A percentile compares a stretch with the other conserved stretches of the same genome.
Evolutionary conservation across 2,113 vertebrate genomes (phyloP).

Genomic region (Aegithalos caudatus): DNA sequence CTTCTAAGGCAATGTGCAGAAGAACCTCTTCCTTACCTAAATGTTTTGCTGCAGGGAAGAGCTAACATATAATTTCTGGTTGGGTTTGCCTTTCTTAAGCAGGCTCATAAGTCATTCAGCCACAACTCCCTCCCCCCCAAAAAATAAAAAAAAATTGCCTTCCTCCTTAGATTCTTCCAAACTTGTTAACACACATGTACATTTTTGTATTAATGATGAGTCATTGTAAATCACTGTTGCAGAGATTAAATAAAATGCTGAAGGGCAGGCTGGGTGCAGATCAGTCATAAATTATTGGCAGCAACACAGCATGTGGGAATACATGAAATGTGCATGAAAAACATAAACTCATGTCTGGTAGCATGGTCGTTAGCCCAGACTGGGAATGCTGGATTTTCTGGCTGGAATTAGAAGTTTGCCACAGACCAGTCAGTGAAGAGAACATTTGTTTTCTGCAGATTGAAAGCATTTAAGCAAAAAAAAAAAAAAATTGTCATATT

Average conservation of each 20-base stretch:
- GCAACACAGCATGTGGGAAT: slow-evolving; percentile 82
- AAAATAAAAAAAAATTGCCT: slow-evolving; percentile 12
- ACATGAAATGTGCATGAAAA: slow-evolving; percentile 79
- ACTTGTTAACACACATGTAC: slow-evolving; percentile 93
- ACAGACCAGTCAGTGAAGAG: slow-evolving; percentile 48
- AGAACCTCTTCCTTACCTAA: background rate
- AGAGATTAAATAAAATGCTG: slow-evolving; percentile 93
- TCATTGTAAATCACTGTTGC: slow-evolving; percentile 78
- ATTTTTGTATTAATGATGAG: slow-evolving; percentile 86
- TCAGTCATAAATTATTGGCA: slow-evolving; percentile 96
- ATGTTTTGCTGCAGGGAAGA: slow-evolving; percentile 36
- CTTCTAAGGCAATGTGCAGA: background rate
- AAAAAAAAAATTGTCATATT: too few relatives aligned
- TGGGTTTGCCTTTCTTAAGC: slow-evolving; percentile 21
- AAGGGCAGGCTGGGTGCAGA: slow-evolving; percentile 86
- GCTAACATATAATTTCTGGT: background rate
- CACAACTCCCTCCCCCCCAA: slow-evolving; percentile 18
- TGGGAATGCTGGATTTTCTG: slow-evolving; percentile 60
- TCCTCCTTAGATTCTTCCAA: slow-evolving; percentile 71
- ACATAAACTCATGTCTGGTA: slow-evolving; percentile 73
- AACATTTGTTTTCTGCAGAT: slow-evolving; percentile 37
- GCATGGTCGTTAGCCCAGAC: slow-evolving; percentile 72
- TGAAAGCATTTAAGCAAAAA: slow-evolving; percentile 44
- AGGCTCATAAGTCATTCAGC: slow-evolving; percentile 42
- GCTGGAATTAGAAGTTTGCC: slow-evolving; percentile 57